Percentiles rank a stretch among this genome's conserved stretches.
Evolutionary conservation across 2,113 vertebrate species (phyloP).

Genomic region (Callithrix jacchus): DNA sequence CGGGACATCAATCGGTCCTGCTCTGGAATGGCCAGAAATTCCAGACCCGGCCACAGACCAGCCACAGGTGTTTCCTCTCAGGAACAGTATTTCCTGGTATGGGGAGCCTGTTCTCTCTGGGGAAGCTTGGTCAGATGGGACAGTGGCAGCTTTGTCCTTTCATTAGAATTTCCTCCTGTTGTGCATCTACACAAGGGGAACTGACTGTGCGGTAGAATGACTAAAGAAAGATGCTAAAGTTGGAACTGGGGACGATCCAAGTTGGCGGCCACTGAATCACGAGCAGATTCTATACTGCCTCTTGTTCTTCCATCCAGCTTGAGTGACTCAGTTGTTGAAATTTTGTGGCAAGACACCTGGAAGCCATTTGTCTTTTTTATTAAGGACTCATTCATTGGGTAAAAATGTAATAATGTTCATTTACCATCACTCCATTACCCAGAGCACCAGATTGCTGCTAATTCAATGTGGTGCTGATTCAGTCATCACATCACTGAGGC

Average conservation of each 20-base stretch:
- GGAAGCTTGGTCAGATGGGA: not conserved
- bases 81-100: not conserved
- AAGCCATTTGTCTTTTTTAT: constrained; percentile 60
- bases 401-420: constrained; percentile 59
- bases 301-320: constrained; percentile 29
- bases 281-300: constrained; percentile 9
- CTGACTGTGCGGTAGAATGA: not conserved
- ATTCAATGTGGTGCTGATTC: constrained; percentile 50
- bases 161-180: constrained; percentile 58
- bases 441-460: constrained; percentile 56
- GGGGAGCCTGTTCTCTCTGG: not conserved
- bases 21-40: not conserved
- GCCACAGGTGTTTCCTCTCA: constrained; percentile 40
- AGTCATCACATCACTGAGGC: constrained; percentile 15
- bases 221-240: constrained; percentile 53
- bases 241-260: constrained; percentile 61
- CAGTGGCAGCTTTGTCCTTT: not conserved
- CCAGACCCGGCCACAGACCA: not conserved
- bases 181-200: constrained; percentile 35
- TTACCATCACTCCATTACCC: constrained; percentile 47
- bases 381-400: constrained; percentile 48
- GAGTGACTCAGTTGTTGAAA: constrained; percentile 64
- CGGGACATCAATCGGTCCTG: not conserved
- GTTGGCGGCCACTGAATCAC: constrained; percentile 37
- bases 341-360: constrained; percentile 70